These are phyloP conservation scores for Caradrina clavipalpis DNA, from an alignment of 2,888 invertebrate genomes.

Conservation along the genomic window DNA sequence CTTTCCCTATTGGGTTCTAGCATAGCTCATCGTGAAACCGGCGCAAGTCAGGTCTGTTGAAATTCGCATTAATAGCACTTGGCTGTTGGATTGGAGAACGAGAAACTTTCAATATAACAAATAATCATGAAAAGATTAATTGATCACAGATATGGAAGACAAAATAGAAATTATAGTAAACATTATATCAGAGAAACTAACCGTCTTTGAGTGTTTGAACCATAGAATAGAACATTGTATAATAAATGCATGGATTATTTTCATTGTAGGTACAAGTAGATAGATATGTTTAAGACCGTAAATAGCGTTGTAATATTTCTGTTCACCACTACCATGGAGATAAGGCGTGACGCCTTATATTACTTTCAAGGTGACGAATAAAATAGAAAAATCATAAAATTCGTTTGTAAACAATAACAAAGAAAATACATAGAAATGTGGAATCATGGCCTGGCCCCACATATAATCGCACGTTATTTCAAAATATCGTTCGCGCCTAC, in stretches of 20 bases:
- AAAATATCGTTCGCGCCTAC: neutral
- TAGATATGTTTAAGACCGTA: neutral
- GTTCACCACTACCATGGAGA: too few species aligned
- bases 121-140: neutral
- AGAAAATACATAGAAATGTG: too few species aligned
- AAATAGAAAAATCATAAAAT: neutral
- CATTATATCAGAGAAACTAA: conserved; percentile 12
- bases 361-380: conserved; percentile 2
- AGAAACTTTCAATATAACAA: neutral
- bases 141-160: neutral
- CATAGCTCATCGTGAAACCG: conserved; percentile 8
- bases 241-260: conserved; percentile 23
- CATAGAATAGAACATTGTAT: conserved; percentile 23
- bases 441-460: neutral
- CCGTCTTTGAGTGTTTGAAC: conserved; percentile 2
- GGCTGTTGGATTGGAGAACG: neutral
- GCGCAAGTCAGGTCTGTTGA: conserved; percentile 14
- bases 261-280: neutral
- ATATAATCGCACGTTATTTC: neutral
- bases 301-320: neutral
- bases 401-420: too few species aligned
- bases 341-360: neutral
- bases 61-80: neutral
- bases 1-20: conserved; percentile 36
- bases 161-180: neutral